Evolutionary conservation across 2,888 invertebrate genomes (phyloP).

Genomic region (Agrochola lychnidis): DNA sequence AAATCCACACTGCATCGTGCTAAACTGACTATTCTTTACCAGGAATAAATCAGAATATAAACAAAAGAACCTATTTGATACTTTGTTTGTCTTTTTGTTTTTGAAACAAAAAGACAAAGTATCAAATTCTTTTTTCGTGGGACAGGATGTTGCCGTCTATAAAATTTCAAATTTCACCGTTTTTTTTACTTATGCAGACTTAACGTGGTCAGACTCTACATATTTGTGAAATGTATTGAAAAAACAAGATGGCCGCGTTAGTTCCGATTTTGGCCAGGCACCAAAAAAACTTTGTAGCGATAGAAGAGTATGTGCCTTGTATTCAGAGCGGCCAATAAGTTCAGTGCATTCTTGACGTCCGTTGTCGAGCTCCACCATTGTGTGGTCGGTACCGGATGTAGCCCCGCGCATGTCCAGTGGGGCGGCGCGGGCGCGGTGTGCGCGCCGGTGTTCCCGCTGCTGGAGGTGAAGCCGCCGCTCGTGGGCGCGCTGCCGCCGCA

Average conservation of each 20-base stretch:
- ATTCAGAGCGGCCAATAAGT: constrained; percentile 28
- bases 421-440: constrained; percentile 80
- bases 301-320: neutral
- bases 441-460: constrained; percentile 90
- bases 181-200: too few relatives aligned
- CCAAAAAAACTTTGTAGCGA: neutral
- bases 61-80: too few relatives aligned
- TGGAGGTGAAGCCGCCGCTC: constrained; percentile 89
- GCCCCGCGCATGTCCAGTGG: constrained; percentile 16
- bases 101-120: too few relatives aligned
- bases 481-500: constrained; percentile 89
- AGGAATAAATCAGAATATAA: too few relatives aligned
- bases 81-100: too few relatives aligned
- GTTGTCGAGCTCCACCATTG: neutral
- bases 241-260: neutral
- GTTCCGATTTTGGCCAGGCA: neutral
- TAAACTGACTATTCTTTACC: too few relatives aligned
- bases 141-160: too few relatives aligned
- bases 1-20: too few relatives aligned
- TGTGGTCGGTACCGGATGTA: neutral
- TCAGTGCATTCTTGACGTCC: neutral
- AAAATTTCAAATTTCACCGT: too few relatives aligned
- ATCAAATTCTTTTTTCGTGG: too few relatives aligned
- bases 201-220: too few relatives aligned
- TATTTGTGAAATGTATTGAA: neutral